Evolutionary conservation across 2,888 invertebrate species (phyloP).

Genomic region (Crematogaster levior): DNA sequence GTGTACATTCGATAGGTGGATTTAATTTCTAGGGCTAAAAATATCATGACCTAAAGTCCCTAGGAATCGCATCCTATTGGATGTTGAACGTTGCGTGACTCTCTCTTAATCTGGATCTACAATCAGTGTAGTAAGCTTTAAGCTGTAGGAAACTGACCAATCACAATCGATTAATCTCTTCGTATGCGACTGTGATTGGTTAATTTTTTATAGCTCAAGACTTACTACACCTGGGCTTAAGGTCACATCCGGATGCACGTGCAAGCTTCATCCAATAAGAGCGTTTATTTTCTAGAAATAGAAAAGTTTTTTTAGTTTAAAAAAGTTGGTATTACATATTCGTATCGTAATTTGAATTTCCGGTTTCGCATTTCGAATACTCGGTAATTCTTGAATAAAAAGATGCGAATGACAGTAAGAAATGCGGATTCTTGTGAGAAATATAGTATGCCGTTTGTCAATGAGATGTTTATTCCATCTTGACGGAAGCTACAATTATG

Average conservation of each 20-base stretch:
- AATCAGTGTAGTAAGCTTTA: too few species aligned
- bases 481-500: background rate
- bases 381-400: background rate
- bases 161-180: too few species aligned
- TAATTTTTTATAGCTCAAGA: too few species aligned
- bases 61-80: background rate
- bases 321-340: too few species aligned
- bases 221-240: too few species aligned
- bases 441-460: background rate
- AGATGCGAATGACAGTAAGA: background rate
- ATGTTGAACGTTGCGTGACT: background rate
- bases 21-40: background rate
- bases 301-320: background rate
- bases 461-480: background rate
- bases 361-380: background rate
- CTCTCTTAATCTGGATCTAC: too few species aligned
- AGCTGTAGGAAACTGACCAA: too few species aligned
- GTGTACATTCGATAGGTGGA: background rate
- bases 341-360: background rate
- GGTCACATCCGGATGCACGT: background rate
- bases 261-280: background rate
- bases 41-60: background rate
- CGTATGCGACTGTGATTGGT: too few species aligned
- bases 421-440: constrained; percentile 4
- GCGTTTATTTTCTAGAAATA: background rate